Conservation (phyloP, 2,888 invertebrate species). For the Amblyjoppa fuscipennis region DNA sequence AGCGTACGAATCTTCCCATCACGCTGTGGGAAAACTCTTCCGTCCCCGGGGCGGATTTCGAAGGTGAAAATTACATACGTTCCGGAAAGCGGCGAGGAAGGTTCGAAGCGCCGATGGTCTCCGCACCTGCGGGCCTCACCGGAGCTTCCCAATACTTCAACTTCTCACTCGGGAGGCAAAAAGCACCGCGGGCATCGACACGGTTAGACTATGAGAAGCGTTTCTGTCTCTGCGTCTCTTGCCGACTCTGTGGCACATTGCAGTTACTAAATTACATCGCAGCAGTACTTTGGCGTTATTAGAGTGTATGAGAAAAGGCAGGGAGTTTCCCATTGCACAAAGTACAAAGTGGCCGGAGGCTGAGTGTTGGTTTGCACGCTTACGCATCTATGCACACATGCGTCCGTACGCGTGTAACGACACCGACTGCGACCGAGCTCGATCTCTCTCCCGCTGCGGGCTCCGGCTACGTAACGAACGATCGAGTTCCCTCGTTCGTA, state of each 20-base stretch:
- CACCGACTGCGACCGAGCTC: constrained; percentile 22
- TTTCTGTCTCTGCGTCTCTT: constrained; percentile 2
- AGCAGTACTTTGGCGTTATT: constrained; percentile 5
- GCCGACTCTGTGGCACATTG: constrained; percentile 23
- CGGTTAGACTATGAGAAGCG: not conserved
- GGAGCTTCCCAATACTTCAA: constrained; percentile 2
- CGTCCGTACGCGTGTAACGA: constrained; percentile 23
- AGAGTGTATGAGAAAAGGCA: constrained; percentile 23
- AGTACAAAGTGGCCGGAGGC: constrained; percentile 47
- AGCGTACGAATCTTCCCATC: not conserved
- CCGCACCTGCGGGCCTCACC: not conserved
- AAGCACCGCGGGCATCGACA: not conserved
- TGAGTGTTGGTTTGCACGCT: constrained; percentile 17
- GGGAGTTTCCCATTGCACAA: constrained; percentile 40
- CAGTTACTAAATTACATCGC: constrained; percentile 35
- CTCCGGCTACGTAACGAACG: constrained; percentile 43
- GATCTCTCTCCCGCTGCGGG: constrained; percentile 35
- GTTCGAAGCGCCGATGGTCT: not conserved
- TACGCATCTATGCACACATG: constrained; percentile 17
- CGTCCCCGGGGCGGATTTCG: constrained; percentile 4
- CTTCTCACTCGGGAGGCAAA: constrained; percentile 10
- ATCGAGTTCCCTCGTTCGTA: constrained; percentile 55
- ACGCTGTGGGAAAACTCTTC: constrained; percentile 6
- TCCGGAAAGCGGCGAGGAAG: constrained; percentile 3
- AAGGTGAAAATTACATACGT: constrained; percentile 2